phyloP scores from a whole-genome alignment of 2,888 invertebrate species.

The Lochmaea capreae region DNA sequence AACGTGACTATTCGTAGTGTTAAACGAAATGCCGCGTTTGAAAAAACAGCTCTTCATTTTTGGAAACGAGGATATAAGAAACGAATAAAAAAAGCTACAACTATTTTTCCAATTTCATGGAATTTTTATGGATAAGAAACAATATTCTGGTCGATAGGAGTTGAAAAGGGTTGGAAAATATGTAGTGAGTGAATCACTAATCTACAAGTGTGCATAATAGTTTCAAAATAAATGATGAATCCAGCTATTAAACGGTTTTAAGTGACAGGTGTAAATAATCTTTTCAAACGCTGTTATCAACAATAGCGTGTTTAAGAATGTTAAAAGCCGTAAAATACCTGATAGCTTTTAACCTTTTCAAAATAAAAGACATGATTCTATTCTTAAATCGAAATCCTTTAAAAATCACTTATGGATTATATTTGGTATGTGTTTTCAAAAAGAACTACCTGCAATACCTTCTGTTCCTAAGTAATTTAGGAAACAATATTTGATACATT shows the following conservation, averaged over 20 bases:
- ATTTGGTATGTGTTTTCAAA: background rate
- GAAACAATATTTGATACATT: constrained; percentile 1
- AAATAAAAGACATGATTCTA: background rate
- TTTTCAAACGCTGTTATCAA: background rate
- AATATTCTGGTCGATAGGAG: too few species aligned
- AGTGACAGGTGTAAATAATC: background rate
- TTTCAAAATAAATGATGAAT: too few species aligned
- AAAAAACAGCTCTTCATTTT: too few species aligned
- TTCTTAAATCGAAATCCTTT: background rate
- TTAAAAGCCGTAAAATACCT: background rate
- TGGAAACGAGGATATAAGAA: too few species aligned
- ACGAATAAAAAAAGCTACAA: too few species aligned
- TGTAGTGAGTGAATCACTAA: too few species aligned
- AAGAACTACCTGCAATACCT: constrained; percentile 7
- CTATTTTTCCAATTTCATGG: too few species aligned
- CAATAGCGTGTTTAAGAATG: background rate
- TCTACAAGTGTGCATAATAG: too few species aligned
- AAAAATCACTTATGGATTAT: constrained; percentile 4
- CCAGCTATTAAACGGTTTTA: background rate
- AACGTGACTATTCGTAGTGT: too few species aligned
- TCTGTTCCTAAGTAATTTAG: background rate
- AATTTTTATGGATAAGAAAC: too few species aligned
- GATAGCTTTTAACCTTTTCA: constrained; percentile 1
- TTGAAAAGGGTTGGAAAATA: too few species aligned
- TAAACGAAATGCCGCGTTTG: too few species aligned